Evolutionary conservation across 2,797 vertebrate genomes (phyloP), one percentile per base, ranked within the genome.

Genomic region (Psittacula derbiana): DNA sequence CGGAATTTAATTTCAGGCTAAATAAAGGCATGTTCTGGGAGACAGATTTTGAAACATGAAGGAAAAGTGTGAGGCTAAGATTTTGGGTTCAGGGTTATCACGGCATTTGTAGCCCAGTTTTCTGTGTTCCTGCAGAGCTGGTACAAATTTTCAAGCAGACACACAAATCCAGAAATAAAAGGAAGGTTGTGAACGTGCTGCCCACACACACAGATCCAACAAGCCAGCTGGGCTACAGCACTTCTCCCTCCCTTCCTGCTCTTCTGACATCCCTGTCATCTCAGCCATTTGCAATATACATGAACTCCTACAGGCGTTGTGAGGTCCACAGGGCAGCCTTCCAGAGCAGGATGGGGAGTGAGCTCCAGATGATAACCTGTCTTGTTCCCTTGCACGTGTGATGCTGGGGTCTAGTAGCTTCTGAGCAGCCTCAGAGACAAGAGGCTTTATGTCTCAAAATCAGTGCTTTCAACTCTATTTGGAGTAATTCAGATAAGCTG

Each of bases 91-190:
- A 79, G 62, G 40, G 12, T 81, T 66, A 52, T 84, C 17, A 62
- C 81, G 57, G 30, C 13, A 16, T 66, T 93, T 94, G 28, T 47
- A 80, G 8, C 17, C 47, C 21, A 30, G 2, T 91, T 94, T 80
- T 58, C 70, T 62, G 25, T 65, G 46, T 79, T 90, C 41, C 18
- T 79, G 64, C 38, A 38, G 30, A 80, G 64, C 70, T 69, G 30
- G 40, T 74, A 60, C 66, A 80, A 36, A 57, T 88, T 78, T 92
- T 74, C 70, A 88, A 65, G 65, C 57, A 71, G 64, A 30, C 74
- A 46, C 18, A 70, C 67, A 80, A 80, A 93, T 78, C 41, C 80
- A 95, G 76, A 92, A 95, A 71, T 81, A 53, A 85, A 90, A 93
- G 28, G 73, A 95, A 81, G 76, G 15, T 66, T 57, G 30, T 78